Base-by-base conservation (phyloP, 2,888 invertebrate genomes). In the Stegana nigrithorax region DNA sequence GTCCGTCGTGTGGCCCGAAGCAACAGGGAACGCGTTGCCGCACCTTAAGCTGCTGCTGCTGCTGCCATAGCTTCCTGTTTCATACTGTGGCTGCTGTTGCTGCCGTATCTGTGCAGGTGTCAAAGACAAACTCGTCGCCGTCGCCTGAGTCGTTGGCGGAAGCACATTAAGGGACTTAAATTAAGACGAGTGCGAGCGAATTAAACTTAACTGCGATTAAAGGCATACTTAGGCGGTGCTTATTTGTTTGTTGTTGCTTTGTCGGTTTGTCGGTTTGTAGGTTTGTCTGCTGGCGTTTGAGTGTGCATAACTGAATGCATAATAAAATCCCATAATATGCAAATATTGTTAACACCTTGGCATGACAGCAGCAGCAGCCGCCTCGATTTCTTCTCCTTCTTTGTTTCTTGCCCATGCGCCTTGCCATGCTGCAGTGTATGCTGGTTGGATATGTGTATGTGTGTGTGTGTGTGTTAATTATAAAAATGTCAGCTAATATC, bases 101-200 rank as follows among this genome's bases (percentile, higher is more conserved):
- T 53, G 19, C 17, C 19, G 29, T 47, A 7, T 29, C 29, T 29
- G 7, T 55, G 55, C 42, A 45, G 58, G 47, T 45, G 58, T 29
- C n/a, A 59, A 59, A 47, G 47, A 59, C 42, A 14, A 17, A 10
- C n/a, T 14, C 25, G 26, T 50, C 50, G 44, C 4, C 44, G 4
- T n/a, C 44, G 21, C 8, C 19, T 3, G 14, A 14, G 4, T n/a
- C 44, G 44, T 53, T 21, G 42, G 14, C 32, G 47, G 19, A 45
- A 59, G 58, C 58, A 59, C 45, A 59, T 59, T 59, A 59, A 29
- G 58, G 14, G 45, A 45, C 58, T 59, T 59, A 57, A 57, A 57
- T 57, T 57, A 57, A 57, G 57, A 59, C 19, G 29, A 45, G 58
- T 59, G 58, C 58, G 51, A 53, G 51, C 51, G 45, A 59, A 59